phyloP scores from a whole-genome alignment of 2,797 vertebrate genomes.

The Glyptemys insculpta region DNA sequence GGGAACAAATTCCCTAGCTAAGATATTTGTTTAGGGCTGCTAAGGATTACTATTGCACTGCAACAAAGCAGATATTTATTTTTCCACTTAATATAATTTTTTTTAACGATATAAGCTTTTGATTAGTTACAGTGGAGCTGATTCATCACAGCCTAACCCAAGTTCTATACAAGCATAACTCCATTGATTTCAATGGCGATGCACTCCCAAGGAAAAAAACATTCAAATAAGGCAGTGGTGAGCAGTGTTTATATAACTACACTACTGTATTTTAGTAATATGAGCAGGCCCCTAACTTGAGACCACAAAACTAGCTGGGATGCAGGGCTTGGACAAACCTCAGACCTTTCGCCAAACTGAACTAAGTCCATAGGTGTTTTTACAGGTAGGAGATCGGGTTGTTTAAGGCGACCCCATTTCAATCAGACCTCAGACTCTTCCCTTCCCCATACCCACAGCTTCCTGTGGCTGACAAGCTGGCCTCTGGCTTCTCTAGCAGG shows the following conservation, averaged over 20 bases:
- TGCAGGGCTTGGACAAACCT: slow-evolving; percentile 60
- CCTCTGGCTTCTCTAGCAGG: neutral
- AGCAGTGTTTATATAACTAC: slow-evolving; percentile 61
- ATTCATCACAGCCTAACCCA: neutral
- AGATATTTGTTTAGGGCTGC: slow-evolving; percentile 52
- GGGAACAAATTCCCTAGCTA: slow-evolving; percentile 29
- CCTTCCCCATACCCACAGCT: neutral
- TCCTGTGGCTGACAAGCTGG: neutral
- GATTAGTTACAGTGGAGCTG: slow-evolving; percentile 44
- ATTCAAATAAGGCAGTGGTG: neutral
- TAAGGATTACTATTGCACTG: slow-evolving; percentile 38
- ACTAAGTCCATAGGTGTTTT: neutral
- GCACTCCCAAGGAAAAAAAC: slow-evolving; percentile 8
- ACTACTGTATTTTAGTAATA: slow-evolving; percentile 57
- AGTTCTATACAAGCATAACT: neutral
- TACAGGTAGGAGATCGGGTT: slow-evolving; percentile 1
- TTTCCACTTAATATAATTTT: slow-evolving; percentile 30
- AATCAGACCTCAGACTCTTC: neutral
- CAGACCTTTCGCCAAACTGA: slow-evolving; percentile 61
- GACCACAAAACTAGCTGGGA: slow-evolving; percentile 46
- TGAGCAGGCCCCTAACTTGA: slow-evolving; percentile 71
- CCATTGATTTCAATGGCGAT: neutral
- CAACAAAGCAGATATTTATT: slow-evolving; percentile 52
- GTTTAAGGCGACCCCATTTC: neutral
- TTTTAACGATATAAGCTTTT: slow-evolving; percentile 35